phyloP scores from a whole-genome alignment of 2,113 vertebrate species.

The Ia io region DNA sequence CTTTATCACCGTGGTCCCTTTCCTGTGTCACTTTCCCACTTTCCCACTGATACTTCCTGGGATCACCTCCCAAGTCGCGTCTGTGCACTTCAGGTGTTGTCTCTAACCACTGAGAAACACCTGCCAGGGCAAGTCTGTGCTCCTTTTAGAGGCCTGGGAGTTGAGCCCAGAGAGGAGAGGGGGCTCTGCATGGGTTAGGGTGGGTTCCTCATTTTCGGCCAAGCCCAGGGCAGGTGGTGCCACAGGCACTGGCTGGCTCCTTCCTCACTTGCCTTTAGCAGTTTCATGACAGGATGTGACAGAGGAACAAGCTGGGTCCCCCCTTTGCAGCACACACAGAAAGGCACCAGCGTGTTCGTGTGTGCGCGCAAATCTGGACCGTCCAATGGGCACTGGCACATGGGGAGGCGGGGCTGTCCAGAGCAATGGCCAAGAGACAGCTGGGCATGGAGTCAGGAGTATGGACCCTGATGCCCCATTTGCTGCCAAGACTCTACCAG shows the following conservation, averaged over 20 bases:
- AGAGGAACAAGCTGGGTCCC: background rate
- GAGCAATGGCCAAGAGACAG: background rate
- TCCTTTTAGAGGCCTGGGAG: background rate
- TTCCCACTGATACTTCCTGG: background rate
- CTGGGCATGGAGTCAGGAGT: background rate
- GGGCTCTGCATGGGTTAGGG: background rate
- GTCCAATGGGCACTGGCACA: accelerated
- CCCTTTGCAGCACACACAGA: background rate
- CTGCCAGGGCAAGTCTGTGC: no score
- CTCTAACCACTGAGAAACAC: background rate
- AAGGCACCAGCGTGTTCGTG: background rate
- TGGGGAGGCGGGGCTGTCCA: background rate
- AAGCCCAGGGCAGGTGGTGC: background rate
- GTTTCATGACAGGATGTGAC: background rate
- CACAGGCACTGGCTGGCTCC: background rate
- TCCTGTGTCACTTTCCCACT: background rate
- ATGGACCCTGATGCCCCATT: background rate
- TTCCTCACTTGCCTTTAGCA: background rate
- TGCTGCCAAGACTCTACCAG: background rate
- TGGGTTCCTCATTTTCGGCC: background rate
- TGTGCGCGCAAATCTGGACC: background rate
- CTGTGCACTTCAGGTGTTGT: background rate
- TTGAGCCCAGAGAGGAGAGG: background rate
- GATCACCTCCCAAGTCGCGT: background rate
- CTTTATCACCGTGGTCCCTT: background rate